Evolutionary conservation across 2,797 vertebrate species (phyloP).

Genomic region (Myoxocephalus aenaeus): DNA sequence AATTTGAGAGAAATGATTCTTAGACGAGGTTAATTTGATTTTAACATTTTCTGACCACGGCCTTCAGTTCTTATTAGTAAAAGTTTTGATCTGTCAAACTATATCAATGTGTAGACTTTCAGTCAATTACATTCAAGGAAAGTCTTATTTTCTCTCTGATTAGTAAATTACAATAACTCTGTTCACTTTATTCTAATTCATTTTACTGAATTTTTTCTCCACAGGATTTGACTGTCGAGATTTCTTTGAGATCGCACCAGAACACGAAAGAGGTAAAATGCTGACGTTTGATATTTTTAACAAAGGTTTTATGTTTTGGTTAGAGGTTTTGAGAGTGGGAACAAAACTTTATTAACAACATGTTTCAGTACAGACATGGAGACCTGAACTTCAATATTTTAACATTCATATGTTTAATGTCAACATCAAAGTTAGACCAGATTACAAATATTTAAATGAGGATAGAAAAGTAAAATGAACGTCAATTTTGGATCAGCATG

Average conservation of each 20-base stretch:
- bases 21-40: neutral
- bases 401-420: neutral
- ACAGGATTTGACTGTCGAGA: constrained; percentile 89
- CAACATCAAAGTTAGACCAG: neutral
- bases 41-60: neutral
- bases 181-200: neutral
- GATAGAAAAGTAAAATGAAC: neutral
- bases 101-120: neutral
- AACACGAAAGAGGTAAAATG: constrained; percentile 84
- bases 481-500: neutral
- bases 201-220: constrained; percentile 21
- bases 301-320: neutral
- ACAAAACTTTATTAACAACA: neutral
- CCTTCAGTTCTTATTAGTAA: neutral
- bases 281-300: neutral
- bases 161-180: neutral
- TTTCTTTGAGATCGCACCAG: constrained; percentile 88
- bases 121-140: neutral
- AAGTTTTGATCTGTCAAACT: neutral
- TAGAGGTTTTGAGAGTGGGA: neutral
- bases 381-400: neutral
- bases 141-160: neutral
- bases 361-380: neutral
- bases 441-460: neutral
- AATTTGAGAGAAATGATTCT: neutral